These are phyloP conservation scores for Euplagia quadripunctaria DNA, from an alignment of 2,888 invertebrate species.

Conservation along the genomic window DNA sequence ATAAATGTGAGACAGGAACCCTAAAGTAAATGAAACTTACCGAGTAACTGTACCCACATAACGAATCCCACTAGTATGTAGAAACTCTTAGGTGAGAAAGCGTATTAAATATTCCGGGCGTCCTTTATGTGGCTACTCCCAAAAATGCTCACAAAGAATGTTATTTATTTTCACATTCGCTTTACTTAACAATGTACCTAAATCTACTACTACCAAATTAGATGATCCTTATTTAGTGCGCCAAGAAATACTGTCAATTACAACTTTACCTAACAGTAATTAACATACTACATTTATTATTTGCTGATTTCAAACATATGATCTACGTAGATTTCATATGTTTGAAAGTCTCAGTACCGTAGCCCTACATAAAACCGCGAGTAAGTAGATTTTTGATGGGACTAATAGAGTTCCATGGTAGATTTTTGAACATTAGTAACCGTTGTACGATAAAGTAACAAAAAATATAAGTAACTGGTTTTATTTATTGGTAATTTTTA, in stretches of 20 bases:
- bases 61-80: conserved; percentile 22
- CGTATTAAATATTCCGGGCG: conserved; percentile 45
- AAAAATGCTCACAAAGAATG: conserved; percentile 50
- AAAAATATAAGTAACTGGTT: too few relatives aligned
- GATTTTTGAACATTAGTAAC: too few relatives aligned
- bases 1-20: background rate
- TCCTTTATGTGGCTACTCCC: conserved; percentile 44
- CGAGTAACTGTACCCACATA: background rate
- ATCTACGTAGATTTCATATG: background rate
- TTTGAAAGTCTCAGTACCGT: background rate
- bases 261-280: conserved; percentile 55
- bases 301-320: background rate
- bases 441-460: too few relatives aligned
- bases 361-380: background rate
- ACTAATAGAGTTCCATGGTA: too few relatives aligned
- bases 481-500: too few relatives aligned
- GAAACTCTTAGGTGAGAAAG: conserved; percentile 34
- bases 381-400: background rate
- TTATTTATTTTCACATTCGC: conserved; percentile 54
- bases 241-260: conserved; percentile 59
- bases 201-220: conserved; percentile 64
- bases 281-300: background rate
- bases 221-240: conserved; percentile 62
- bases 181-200: conserved; percentile 60
- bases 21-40: background rate